Base-by-base conservation (phyloP, 2,888 invertebrate species). In the Lysandra bellargus region DNA sequence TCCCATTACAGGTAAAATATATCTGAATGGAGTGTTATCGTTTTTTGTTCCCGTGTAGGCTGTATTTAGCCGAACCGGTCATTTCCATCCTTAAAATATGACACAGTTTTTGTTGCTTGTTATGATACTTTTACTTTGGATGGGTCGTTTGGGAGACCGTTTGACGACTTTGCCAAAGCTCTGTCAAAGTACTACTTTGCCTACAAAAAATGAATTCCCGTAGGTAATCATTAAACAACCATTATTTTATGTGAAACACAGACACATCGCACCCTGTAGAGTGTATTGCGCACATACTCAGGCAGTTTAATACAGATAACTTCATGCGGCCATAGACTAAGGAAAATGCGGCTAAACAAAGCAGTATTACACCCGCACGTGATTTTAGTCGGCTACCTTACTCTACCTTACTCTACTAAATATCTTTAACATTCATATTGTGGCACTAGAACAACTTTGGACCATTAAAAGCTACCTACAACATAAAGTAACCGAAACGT, bases 31-130 rank as follows among this genome's bases (percentile, higher is more conserved):
- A 17, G 12, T 57, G 57, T 57, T 57, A 57, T 57, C 57, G 14
- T 57, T 57, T 57, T 57, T 57, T 64, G 30, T 64, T 64, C 64
- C 64, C 64, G 30, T 30, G 64, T 64, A 64, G 69, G 30, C 69
- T 69, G 30, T 64, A 69, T 69, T 69, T 69, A 69, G 33, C 14
- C 14, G 69, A 69, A 69, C 69, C 69, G 69, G 69, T 69, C 69
- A 69, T 69, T 69, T 37, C 33, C 33, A 69, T 69, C 69, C 37
- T 69, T 14, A 69, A 69, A 69, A 69, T 33, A 69, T 69, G 69
- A 69, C 69, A 69, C 30, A 64, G 30, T 69, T 69, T 33, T 69
- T 69, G 69, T 69, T 14, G 4, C 14, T 69, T 69, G 69, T 69
- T 69, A 12, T 69, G 33, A 69, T 33, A 69, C 12, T 69, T 69